These are phyloP conservation scores for Calliphora vicina DNA, from an alignment of 1,140 invertebrate genomes.

Conservation along the genomic window DNA sequence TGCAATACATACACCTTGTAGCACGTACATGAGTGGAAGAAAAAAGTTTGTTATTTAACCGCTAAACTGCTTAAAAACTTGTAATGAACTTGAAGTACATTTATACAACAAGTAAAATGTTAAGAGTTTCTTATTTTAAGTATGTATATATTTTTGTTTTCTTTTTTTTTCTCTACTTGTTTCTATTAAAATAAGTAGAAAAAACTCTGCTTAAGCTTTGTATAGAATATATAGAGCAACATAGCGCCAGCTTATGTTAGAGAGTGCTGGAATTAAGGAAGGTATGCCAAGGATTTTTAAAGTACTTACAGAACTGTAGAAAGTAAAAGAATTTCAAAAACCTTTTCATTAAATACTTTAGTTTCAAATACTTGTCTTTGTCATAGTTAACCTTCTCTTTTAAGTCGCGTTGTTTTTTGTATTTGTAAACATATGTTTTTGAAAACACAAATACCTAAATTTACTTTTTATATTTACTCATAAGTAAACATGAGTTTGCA, in stretches of 20 bases:
- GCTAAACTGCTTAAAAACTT: conserved; percentile 42
- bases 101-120: not conserved
- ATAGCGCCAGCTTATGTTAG: not conserved
- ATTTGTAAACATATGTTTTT: conserved; percentile 2
- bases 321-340: too few relatives aligned
- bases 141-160: not conserved
- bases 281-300: too few relatives aligned
- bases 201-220: not conserved
- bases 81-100: conserved; percentile 40
- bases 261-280: not conserved
- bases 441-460: not conserved
- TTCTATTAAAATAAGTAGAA: not conserved
- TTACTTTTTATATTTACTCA: not conserved
- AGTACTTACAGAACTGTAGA: too few relatives aligned
- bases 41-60: conserved; percentile 41
- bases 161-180: not conserved
- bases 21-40: not conserved
- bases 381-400: too few relatives aligned
- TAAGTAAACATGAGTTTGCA: too few relatives aligned
- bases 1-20: not conserved
- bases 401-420: not conserved
- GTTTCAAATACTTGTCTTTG: too few relatives aligned
- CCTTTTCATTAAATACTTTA: too few relatives aligned
- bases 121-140: conserved; percentile 17
- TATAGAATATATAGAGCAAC: not conserved